Percentiles rank a stretch among this genome's conserved stretches.
These are phyloP conservation scores for Azorinus chamasolen DNA, from an alignment of 2,888 invertebrate genomes.

Conservation along the genomic window DNA sequence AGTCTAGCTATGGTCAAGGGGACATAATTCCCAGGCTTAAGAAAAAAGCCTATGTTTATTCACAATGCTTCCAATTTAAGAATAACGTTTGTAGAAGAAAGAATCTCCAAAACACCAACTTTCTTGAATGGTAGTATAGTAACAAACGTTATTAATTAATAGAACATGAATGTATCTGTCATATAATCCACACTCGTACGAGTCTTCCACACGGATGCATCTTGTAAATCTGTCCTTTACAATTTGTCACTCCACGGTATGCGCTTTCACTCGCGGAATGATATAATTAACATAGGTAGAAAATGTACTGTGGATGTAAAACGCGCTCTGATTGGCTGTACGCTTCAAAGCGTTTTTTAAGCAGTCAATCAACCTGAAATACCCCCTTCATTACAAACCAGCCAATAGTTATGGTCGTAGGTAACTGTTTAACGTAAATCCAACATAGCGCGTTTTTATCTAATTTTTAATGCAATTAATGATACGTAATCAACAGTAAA, in stretches of 20 bases:
- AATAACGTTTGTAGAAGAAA: no score
- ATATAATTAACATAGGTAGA: constrained; percentile 61
- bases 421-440: no score
- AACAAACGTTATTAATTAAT: no score
- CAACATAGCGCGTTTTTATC: no score
- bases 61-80: no score
- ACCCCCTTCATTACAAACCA: no score
- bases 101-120: no score
- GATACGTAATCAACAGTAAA: no score
- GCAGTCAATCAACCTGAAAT: constrained; percentile 51
- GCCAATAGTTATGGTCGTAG: no score
- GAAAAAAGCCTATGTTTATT: not conserved
- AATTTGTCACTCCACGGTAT: constrained; percentile 43
- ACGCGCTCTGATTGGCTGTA: constrained; percentile 47
- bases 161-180: no score
- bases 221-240: constrained; percentile 45
- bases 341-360: constrained; percentile 37
- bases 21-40: constrained; percentile 15
- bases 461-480: no score
- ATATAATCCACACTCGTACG: not conserved
- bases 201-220: constrained; percentile 45
- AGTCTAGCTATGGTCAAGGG: constrained; percentile 12
- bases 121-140: no score
- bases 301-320: constrained; percentile 44
- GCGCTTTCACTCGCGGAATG: constrained; percentile 47